Evolutionary conservation across 2,113 vertebrate species (phyloP).

Genomic region (Prolemur simus): DNA sequence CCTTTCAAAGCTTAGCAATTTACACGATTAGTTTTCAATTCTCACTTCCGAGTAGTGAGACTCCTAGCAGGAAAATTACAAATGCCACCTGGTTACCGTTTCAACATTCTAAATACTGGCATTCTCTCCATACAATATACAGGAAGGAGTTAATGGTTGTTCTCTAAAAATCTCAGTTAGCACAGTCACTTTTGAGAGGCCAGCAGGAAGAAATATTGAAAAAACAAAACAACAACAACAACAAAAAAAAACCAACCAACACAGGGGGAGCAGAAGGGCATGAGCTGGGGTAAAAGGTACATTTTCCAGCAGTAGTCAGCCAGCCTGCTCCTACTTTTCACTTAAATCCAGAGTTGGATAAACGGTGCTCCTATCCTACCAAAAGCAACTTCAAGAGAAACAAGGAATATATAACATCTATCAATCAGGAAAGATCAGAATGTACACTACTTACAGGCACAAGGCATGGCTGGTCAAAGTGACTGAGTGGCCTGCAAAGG

Average conservation of each 20-base stretch:
- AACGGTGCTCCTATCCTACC: neutral
- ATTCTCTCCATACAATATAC: fast-evolving
- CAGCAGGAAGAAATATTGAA: neutral
- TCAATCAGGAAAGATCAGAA: neutral
- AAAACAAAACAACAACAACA: neutral
- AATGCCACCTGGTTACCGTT: neutral
- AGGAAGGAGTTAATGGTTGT: neutral
- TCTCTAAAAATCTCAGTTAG: neutral
- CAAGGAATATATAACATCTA: neutral
- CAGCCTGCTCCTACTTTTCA: neutral
- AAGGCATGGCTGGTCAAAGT: neutral
- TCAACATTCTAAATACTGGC: neutral
- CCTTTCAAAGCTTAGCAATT: neutral
- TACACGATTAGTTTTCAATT: conserved; percentile 34
- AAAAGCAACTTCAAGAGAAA: neutral
- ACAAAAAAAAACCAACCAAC: neutral
- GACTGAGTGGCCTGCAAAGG: neutral
- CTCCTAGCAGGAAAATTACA: neutral
- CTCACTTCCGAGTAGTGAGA: neutral
- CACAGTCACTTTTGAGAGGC: neutral
- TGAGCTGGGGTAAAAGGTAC: neutral
- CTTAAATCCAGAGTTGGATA: neutral
- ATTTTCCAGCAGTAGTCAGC: neutral
- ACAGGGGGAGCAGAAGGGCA: neutral
- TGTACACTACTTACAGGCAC: neutral